Evolutionary conservation across 1,140 invertebrate genomes (phyloP), one percentile per base, ranked within the genome.

Genomic region (Brachionus paranguensis): DNA sequence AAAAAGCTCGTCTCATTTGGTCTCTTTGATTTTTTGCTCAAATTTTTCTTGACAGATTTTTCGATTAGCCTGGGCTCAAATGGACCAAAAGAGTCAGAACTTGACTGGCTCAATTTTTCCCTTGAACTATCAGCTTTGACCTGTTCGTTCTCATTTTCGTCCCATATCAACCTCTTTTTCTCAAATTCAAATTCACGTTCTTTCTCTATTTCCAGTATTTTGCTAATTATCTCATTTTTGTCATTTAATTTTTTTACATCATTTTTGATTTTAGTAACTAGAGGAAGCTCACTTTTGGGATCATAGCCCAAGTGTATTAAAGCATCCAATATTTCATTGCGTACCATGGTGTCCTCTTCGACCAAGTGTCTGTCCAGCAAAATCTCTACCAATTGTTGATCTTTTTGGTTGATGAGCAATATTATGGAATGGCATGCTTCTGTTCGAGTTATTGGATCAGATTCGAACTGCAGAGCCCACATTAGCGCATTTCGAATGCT

Each of bases 391-490:
- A 89, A 85, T 27, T 83, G 60, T n/a, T n/a, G n/a, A 17, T 89
- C 88, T 14, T 83, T 79, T 41, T 86, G 87, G 29, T 85, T 64
- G 3, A 87, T 81, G 1, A 90, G 85, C 7, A 84, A 64, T 41
- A 86, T 85, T 7, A 89, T 86, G 8, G 87, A 86, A 84, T 89
- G 87, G 84, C 88, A 89, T 1, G 89, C 88, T 85, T 88, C 88
- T 4, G 88, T 87, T 60, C 89, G 84, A 5, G 89, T 88, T 12
- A 86, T 87, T 17, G 85, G 64, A 53, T 88, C 86, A 33, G 87
- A 86, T 84, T 90, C 89, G 86, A 87, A 90, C 27, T 88, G 85
- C 45, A 90, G 85, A 8, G 88, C 87, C 89, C 89, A 90, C 70
- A 89, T 83, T 50, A 90, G 70, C 78, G 86, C 85, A 14, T 87